phyloP scores from a whole-genome alignment of 2,113 vertebrate species.

The Cinclus mexicanus region DNA sequence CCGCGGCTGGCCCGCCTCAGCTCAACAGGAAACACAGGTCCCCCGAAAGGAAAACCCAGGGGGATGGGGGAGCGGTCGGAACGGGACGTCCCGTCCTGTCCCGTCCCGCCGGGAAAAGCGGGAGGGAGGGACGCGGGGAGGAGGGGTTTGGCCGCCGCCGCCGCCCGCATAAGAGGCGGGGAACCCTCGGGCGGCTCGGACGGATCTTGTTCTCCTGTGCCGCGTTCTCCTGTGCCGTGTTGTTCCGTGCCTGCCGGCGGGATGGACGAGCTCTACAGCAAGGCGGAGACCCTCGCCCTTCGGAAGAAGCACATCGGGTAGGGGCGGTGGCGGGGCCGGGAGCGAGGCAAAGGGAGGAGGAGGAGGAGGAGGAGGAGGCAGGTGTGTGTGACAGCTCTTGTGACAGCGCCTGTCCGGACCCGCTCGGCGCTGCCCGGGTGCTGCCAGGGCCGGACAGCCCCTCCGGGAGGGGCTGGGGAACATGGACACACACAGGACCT shows the following conservation, averaged over 20 bases:
- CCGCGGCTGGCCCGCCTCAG: neutral
- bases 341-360: neutral
- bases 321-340: neutral
- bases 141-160: constrained; percentile 37
- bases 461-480: neutral
- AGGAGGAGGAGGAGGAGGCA: neutral
- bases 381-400: neutral
- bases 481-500: neutral
- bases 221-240: neutral
- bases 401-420: neutral
- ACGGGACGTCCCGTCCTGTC: neutral
- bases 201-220: neutral
- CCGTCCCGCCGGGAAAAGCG: neutral
- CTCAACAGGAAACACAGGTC: neutral
- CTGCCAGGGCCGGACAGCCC: neutral
- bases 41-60: neutral
- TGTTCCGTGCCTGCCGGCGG: neutral
- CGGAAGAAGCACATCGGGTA: constrained; percentile 89
- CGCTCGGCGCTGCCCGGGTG: neutral
- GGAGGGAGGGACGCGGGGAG: neutral
- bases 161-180: constrained; percentile 53
- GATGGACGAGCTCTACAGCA: constrained; percentile 79
- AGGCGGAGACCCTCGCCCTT: constrained; percentile 84
- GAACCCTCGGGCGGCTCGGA: neutral
- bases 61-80: neutral